A percentile compares a stretch with the other conserved stretches of the same genome.
Evolutionary conservation across 2,797 vertebrate genomes (phyloP).

Genomic region (Lateolabrax maculatus): DNA sequence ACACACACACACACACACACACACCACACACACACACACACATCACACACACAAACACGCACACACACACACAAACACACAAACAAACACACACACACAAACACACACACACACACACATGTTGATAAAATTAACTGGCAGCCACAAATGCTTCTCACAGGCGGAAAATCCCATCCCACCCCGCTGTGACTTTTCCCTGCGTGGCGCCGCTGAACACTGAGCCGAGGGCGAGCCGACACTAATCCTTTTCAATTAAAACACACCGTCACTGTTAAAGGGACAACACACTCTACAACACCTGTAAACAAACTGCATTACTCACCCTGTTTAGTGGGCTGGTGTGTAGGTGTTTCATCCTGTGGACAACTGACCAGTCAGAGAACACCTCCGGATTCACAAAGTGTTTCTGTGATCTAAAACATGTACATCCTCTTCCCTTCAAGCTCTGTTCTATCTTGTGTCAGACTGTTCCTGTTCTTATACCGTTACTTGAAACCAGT

Average conservation of each 20-base stretch:
- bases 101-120: constrained; percentile 10
- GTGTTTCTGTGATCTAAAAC: too few relatives aligned
- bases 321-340: not conserved
- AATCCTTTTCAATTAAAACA: constrained; percentile 57
- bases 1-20: not conserved
- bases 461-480: too few relatives aligned
- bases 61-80: constrained; percentile 14
- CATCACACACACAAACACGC: constrained; percentile 9
- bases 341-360: not conserved
- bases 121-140: constrained; percentile 28
- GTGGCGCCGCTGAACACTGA: constrained; percentile 15
- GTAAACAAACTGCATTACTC: not conserved
- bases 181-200: constrained; percentile 11
- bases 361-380: not conserved
- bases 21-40: constrained; percentile 10
- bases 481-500: too few relatives aligned
- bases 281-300: not conserved
- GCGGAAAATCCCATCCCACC: constrained; percentile 25
- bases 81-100: constrained; percentile 2
- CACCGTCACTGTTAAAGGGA: not conserved
- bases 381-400: too few relatives aligned
- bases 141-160: constrained; percentile 19
- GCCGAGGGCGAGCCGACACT: constrained; percentile 34
- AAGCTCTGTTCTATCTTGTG: too few relatives aligned
- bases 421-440: too few relatives aligned